Percentiles rank a stretch among this genome's conserved stretches.
These are phyloP conservation scores for Drosophila neonasuta DNA, from an alignment of 2,888 invertebrate genomes.

Conservation along the genomic window DNA sequence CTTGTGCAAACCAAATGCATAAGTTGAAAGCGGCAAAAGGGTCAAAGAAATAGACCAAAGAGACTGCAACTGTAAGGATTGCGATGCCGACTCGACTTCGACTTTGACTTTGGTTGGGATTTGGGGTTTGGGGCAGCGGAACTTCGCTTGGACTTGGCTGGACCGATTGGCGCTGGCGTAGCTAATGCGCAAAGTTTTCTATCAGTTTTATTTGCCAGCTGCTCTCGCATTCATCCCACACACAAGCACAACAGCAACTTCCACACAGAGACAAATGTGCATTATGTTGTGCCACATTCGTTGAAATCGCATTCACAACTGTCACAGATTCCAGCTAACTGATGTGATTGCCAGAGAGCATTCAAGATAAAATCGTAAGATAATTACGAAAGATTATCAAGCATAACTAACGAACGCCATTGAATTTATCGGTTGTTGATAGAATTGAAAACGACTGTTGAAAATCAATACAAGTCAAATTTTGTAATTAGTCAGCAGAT, in stretches of 20 bases:
- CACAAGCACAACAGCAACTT: not conserved
- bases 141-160: slow-evolving; percentile 60
- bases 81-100: no score
- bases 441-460: not conserved
- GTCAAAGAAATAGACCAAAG: not conserved
- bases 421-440: not conserved
- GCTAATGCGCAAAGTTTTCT: slow-evolving; percentile 75
- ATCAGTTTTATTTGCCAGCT: slow-evolving; percentile 61
- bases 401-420: slow-evolving; percentile 2
- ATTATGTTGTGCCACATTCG: slow-evolving; percentile 44
- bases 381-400: slow-evolving; percentile 16
- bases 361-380: slow-evolving; percentile 3
- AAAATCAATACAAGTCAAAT: not conserved
- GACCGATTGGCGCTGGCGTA: slow-evolving; percentile 68
- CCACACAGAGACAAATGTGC: slow-evolving; percentile 29
- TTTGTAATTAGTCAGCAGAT: no score
- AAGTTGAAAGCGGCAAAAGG: slow-evolving; percentile 41
- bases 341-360: slow-evolving; percentile 21
- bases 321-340: slow-evolving; percentile 26
- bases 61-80: not conserved
- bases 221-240: slow-evolving; percentile 32
- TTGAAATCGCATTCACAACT: slow-evolving; percentile 35
- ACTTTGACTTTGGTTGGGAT: no score
- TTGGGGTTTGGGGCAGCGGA: not conserved
- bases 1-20: slow-evolving; percentile 66